Evolutionary conservation across 2,888 invertebrate genomes (phyloP), one percentile per base, ranked within the genome.

Genomic region (Dendrolimus pini): DNA sequence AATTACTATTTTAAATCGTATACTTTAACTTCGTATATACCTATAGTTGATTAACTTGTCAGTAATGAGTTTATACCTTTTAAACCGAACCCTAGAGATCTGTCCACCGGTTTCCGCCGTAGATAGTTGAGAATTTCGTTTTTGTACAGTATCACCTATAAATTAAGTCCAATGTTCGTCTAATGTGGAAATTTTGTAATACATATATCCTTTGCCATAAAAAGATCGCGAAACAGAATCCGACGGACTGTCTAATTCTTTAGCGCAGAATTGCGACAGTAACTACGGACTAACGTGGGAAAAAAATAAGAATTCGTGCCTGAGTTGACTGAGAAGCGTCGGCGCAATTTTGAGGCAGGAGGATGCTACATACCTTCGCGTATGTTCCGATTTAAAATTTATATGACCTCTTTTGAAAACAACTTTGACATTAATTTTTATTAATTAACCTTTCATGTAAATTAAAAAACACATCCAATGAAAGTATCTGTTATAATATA

Each of bases 241-340:
- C 30, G 54, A 30, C 52, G 58, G 56, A 62, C 53, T 57, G 59
- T 59, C 53, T 59, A 54, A 63, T 61, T 61, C 65, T 62, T 59
- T 53, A 54, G 18, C 42, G 41, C 41, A 53, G 41, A 55, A 53
- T 60, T 59, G 55, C 58, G 52, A 30, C 55, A 55, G 41, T 47
- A 41, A 41, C 9, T 30, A 41, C 10, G 54, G 52, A 54, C 54
- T 54, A 57, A 54, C 57, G 47, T 47, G 57, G 42, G 54, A 42
- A 54, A 77, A 77, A 77, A 79, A 77, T 77, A 72, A 78, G 71
- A 76, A 75, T 73, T 73, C 75, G 72, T 69, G 69, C 69, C 65
- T 67, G 74, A 77, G 70, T 74, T 70, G 72, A 74, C 71, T 71
- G 70, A 67, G 60, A 71, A 74, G 76, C 75, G 75, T 75, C 70